phyloP scores from a whole-genome alignment of 2,113 vertebrate species.

The Caranx melampygus region DNA sequence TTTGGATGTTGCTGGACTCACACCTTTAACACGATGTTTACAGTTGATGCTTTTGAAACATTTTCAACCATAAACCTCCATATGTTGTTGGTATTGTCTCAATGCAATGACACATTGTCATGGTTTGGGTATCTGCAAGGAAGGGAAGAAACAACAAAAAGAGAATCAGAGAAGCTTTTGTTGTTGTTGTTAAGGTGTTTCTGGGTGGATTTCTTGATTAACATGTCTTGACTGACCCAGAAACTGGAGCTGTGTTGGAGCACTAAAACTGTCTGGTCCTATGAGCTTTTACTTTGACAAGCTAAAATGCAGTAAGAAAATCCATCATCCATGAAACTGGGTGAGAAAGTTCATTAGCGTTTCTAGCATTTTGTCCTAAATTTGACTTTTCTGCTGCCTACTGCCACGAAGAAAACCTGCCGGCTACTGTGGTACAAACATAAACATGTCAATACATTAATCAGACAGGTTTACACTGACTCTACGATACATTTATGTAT shows the following conservation, averaged over 20 bases:
- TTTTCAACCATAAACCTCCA: conserved; percentile 20
- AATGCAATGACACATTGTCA: not conserved
- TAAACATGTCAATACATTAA: not conserved
- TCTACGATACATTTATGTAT: conserved; percentile 4
- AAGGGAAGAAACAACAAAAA: conserved; percentile 6
- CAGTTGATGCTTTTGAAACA: conserved; percentile 33
- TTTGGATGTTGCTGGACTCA: conserved; percentile 10
- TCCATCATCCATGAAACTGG: not conserved
- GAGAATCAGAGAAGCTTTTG: conserved; percentile 4
- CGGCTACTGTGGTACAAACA: conserved; percentile 51
- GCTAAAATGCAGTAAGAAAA: conserved; percentile 10
- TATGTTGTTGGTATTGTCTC: conserved; percentile 8
- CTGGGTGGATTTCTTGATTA: not conserved
- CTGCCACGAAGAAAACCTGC: conserved; percentile 59
- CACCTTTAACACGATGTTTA: conserved; percentile 48
- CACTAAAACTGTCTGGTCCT: not conserved
- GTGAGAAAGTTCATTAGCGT: not conserved
- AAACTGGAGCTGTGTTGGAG: conserved; percentile 7
- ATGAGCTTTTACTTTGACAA: conserved; percentile 3
- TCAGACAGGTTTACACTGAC: conserved; percentile 45
- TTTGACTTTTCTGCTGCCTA: conserved; percentile 40
- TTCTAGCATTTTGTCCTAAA: conserved; percentile 18
- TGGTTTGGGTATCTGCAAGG: conserved; percentile 1
- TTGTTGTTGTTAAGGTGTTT: not conserved
- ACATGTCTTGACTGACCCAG: conserved; percentile 29